Conservation (phyloP, 2,113 vertebrate species). For the Nibea coibor region DNA sequence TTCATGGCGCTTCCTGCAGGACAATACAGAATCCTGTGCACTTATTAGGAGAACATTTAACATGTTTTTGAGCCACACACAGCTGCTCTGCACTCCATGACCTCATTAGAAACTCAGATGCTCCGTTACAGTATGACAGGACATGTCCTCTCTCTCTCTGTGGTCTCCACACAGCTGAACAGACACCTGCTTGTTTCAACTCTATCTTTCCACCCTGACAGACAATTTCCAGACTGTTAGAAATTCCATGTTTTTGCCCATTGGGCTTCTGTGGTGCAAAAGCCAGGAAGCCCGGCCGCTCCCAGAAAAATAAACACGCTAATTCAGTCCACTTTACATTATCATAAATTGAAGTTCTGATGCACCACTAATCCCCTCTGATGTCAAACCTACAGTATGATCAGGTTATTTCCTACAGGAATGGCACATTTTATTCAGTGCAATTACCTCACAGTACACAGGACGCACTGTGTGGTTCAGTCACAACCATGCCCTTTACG, state of each 20-base stretch:
- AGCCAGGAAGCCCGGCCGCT: slow-evolving; percentile 53
- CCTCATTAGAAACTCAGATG: slow-evolving; percentile 45
- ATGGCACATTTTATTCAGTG: not conserved
- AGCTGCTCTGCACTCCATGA: slow-evolving; percentile 33
- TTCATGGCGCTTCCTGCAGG: not conserved
- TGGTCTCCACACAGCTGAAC: slow-evolving; percentile 50
- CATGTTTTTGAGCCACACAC: slow-evolving; percentile 14
- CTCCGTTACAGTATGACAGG: slow-evolving; percentile 43
- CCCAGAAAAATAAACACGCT: slow-evolving; percentile 67
- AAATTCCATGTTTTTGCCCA: slow-evolving; percentile 66
- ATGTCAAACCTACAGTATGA: slow-evolving; percentile 1
- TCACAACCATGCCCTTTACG: slow-evolving; percentile 17
- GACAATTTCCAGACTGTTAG: slow-evolving; percentile 64
- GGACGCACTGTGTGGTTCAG: slow-evolving; percentile 4
- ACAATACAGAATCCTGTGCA: not conserved
- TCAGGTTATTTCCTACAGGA: not conserved
- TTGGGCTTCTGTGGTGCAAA: slow-evolving; percentile 27
- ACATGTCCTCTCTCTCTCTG: slow-evolving; percentile 9
- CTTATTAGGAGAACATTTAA: not conserved
- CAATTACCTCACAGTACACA: slow-evolving; percentile 18
- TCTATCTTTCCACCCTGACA: slow-evolving; percentile 58
- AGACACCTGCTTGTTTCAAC: slow-evolving; percentile 72
- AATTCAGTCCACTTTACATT: slow-evolving; percentile 42
- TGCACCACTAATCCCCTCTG: slow-evolving; percentile 24
- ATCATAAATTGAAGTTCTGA: slow-evolving; percentile 42